Base-by-base conservation (phyloP, 2,888 invertebrate genomes). In the Hermaeophaga mercurialis region DNA sequence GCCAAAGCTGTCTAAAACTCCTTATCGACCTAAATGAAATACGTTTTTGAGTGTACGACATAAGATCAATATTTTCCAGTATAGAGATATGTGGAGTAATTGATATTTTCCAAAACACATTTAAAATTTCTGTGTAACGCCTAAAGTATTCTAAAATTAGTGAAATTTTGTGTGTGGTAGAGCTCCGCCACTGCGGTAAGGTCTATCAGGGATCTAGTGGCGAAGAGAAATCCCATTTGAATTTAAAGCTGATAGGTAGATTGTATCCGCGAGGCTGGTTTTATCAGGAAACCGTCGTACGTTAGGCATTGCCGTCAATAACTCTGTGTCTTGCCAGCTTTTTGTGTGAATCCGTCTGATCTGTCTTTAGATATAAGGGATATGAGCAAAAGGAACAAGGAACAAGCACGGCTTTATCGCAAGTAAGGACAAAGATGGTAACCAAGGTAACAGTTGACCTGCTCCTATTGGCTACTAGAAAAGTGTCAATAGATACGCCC, bases 401-500 rank as follows among this genome's bases (percentile, higher is more conserved):
- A 65, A 49, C 62, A n/a, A n/a, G n/a, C n/a, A n/a, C n/a, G n/a
- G 65, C 65, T 70, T 69, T 68, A 70, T 70, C 68, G 66, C 60
- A 66, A 66, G 62, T 66, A 67, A 69, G 68, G 68, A 70, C 70
- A 73, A 72, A 71, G 72, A 71, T 69, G 70, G 74, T 74, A 71
- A 70, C 74, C 71, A 70, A 66, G 73, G 72, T 69, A 71, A 74
- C 74, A 65, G 68, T 68, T 73, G 72, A 74, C 73, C 72, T 69
- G 71, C 64, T 69, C 67, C 69, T 69, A 74, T 74, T 74, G 74
- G 74, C 71, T 71, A 72, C 72, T 71, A 71, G 72, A 74, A 74
- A 72, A 70, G 72, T 74, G 72, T 74, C 74, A 71, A 73, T 73
- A 74, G 72, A 70, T 71, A 72, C 74, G 72, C 74, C 73, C 74